Conservation (phyloP, 1,140 invertebrate genomes). For the Drosophila pachea region DNA sequence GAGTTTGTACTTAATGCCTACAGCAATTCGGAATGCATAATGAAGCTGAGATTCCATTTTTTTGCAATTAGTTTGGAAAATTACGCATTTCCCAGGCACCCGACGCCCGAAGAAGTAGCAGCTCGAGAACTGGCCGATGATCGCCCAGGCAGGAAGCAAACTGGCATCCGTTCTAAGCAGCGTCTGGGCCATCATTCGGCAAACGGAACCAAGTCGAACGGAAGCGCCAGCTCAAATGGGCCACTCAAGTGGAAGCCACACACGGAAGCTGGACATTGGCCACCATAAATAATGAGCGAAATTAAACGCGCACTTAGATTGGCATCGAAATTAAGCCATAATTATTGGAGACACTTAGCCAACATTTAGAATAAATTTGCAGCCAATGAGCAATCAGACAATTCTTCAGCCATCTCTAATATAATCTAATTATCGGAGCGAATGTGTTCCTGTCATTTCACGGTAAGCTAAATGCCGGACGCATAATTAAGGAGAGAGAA, state of each 20-base stretch:
- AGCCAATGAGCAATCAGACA: constrained; percentile 37
- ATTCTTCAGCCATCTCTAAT: constrained; percentile 7
- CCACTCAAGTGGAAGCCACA: constrained; percentile 33
- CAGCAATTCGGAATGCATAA: constrained; percentile 32
- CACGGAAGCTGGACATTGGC: constrained; percentile 49
- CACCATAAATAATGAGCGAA: constrained; percentile 71
- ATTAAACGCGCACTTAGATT: constrained; percentile 69
- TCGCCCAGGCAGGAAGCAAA: constrained; percentile 60
- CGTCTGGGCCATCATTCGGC: constrained; percentile 51
- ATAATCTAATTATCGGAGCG: constrained; percentile 3
- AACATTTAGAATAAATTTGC: constrained; percentile 52
- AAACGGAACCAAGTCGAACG: constrained; percentile 63
- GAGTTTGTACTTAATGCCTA: constrained; percentile 28
- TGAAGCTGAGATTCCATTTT: constrained; percentile 43
- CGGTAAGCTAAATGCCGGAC: background rate
- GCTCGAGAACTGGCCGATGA: constrained; percentile 43
- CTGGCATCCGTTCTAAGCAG: constrained; percentile 63
- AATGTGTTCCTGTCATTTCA: background rate
- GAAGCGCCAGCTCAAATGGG: constrained; percentile 61
- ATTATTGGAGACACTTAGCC: constrained; percentile 56
- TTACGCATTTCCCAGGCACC: constrained; percentile 61
- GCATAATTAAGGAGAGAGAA: background rate
- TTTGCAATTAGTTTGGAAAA: constrained; percentile 52
- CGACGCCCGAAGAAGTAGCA: constrained; percentile 18
- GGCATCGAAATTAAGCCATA: constrained; percentile 66